Evolutionary conservation across 2,888 invertebrate genomes (phyloP).

Genomic region (Mylabris sibirica): DNA sequence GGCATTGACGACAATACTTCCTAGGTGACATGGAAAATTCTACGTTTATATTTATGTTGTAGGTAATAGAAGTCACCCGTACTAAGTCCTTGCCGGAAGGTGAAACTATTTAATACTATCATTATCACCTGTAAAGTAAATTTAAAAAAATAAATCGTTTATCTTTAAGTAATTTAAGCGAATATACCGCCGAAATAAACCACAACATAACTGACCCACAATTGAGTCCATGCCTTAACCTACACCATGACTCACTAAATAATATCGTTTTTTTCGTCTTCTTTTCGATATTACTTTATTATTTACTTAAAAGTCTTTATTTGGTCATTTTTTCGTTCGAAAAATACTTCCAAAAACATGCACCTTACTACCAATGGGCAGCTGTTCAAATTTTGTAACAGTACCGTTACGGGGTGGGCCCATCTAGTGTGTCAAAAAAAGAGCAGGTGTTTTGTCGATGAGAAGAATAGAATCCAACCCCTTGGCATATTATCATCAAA

Average conservation of each 20-base stretch:
- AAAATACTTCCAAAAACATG: background rate
- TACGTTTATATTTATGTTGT: background rate
- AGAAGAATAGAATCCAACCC: background rate
- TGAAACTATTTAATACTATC: background rate
- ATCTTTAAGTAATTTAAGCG: no score
- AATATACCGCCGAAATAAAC: background rate
- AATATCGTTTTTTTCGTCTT: background rate
- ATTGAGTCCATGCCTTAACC: background rate
- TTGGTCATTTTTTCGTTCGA: slow-evolving; percentile 2
- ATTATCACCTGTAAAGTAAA: background rate
- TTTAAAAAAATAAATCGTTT: no score
- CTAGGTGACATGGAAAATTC: background rate
- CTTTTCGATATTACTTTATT: background rate
- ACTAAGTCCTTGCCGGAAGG: background rate
- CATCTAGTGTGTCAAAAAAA: background rate
- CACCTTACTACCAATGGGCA: background rate
- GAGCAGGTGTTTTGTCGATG: background rate
- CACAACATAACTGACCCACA: background rate
- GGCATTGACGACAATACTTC: background rate
- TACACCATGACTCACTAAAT: slow-evolving; percentile 1
- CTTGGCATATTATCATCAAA: no score
- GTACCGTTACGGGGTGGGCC: background rate
- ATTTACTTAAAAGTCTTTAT: background rate
- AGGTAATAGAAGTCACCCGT: background rate
- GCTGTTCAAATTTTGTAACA: background rate